phyloP scores from a whole-genome alignment of 2,888 invertebrate genomes.

The Cataglyphis cursor region DNA sequence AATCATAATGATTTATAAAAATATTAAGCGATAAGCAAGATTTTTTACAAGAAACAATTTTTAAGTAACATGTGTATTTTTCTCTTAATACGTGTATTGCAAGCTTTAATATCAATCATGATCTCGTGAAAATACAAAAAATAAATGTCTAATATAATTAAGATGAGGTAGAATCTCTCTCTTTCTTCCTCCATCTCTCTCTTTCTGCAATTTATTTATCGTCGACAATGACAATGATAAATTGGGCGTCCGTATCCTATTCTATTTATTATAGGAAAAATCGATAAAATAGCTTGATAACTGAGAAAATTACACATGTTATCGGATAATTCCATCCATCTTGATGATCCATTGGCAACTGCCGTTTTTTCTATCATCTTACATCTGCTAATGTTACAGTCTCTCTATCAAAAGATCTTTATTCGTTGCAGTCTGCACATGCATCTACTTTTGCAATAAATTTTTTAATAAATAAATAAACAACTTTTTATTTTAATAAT shows the following conservation, averaged over 20 bases:
- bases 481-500: background rate
- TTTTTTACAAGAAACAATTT: background rate
- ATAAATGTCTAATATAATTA: background rate
- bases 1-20: background rate
- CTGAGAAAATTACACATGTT: background rate
- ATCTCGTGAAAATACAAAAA: background rate
- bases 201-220: background rate
- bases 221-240: conserved; percentile 1
- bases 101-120: background rate
- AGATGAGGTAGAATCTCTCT: background rate
- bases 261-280: background rate
- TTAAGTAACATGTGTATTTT: background rate
- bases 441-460: background rate
- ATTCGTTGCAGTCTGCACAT: background rate
- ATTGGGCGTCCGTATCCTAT: background rate
- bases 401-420: background rate
- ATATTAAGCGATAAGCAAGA: background rate
- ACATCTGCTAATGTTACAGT: background rate
- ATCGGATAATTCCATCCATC: conserved; percentile 8
- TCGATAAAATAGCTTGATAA: conserved; percentile 8
- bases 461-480: background rate
- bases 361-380: background rate
- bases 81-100: background rate
- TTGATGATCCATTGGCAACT: background rate
- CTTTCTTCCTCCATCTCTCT: background rate